Evolutionary conservation across 2,888 invertebrate genomes (phyloP).

Genomic region (Encarsia formosa): DNA sequence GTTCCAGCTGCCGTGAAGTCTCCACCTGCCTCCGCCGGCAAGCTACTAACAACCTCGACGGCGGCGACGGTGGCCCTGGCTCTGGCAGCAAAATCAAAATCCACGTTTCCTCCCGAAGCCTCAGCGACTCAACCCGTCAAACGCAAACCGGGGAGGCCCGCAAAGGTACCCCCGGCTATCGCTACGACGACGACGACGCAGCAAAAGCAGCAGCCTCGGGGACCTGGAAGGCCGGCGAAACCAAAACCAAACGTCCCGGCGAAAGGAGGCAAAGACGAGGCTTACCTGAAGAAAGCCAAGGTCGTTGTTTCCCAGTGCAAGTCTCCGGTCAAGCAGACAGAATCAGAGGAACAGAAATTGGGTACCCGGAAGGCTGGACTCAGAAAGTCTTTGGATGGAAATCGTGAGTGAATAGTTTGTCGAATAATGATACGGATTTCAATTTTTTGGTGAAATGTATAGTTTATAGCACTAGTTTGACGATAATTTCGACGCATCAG

Average conservation of each 20-base stretch:
- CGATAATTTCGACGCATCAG: too few species aligned
- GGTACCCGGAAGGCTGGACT: slow-evolving; percentile 19
- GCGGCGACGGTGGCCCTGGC: background rate
- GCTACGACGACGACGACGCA: slow-evolving; percentile 51
- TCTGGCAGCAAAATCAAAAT: slow-evolving; percentile 38
- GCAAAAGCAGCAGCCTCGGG: too few species aligned
- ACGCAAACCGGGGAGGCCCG: slow-evolving; percentile 68
- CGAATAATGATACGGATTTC: background rate
- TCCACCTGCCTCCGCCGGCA: too few species aligned
- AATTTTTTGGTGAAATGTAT: background rate
- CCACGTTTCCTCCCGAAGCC: slow-evolving; percentile 63
- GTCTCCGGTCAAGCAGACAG: slow-evolving; percentile 8
- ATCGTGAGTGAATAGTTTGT: background rate
- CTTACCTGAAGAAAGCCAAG: slow-evolving; percentile 18
- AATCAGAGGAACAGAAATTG: slow-evolving; percentile 8
- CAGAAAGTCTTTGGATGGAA: slow-evolving; percentile 19
- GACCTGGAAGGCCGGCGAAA: slow-evolving; percentile 52
- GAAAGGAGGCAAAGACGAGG: slow-evolving; percentile 12
- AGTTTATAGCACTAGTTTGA: background rate
- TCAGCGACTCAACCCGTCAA: slow-evolving; percentile 74
- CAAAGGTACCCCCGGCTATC: too few species aligned
- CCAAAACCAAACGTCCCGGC: slow-evolving; percentile 14
- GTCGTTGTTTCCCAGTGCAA: slow-evolving; percentile 20
- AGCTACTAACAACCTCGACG: background rate
- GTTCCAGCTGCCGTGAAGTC: too few species aligned